Conservation (phyloP, 2,888 invertebrate genomes). For the Caenorhabditis sulstoni region DNA sequence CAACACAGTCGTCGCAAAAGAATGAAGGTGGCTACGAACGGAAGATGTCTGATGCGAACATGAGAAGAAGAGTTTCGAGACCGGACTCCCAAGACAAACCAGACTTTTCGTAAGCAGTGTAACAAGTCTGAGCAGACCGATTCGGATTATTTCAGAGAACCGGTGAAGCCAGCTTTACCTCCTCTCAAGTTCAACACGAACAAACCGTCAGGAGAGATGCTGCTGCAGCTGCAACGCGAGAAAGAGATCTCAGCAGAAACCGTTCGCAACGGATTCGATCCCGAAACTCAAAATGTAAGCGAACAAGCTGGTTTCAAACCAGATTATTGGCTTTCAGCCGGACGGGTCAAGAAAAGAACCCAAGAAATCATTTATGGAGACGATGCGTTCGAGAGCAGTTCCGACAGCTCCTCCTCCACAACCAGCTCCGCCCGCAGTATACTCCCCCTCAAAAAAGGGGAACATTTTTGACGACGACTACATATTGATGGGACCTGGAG, state of each 20-base stretch:
- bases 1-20: too few species aligned
- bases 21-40: slow-evolving; percentile 14
- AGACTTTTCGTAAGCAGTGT: neutral
- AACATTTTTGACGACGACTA: slow-evolving; percentile 10
- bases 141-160: slow-evolving; percentile 17
- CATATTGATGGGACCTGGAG: slow-evolving; percentile 30
- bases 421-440: neutral
- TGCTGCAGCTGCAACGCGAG: slow-evolving; percentile 15
- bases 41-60: slow-evolving; percentile 23
- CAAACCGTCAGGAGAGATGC: slow-evolving; percentile 35
- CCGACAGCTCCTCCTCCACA: neutral
- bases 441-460: neutral
- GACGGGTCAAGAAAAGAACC: slow-evolving; percentile 11
- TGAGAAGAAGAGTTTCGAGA: neutral
- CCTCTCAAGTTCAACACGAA: slow-evolving; percentile 22
- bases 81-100: neutral
- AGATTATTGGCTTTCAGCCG: slow-evolving; percentile 11
- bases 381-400: neutral
- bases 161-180: slow-evolving; percentile 5
- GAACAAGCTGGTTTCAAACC: too few species aligned
- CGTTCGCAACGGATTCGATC: slow-evolving; percentile 6
- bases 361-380: slow-evolving; percentile 9
- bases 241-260: slow-evolving; percentile 17
- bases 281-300: slow-evolving; percentile 10
- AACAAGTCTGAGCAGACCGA: neutral